Conservation (phyloP, 2,113 vertebrate species). For the Scartelaos histophorus region DNA sequence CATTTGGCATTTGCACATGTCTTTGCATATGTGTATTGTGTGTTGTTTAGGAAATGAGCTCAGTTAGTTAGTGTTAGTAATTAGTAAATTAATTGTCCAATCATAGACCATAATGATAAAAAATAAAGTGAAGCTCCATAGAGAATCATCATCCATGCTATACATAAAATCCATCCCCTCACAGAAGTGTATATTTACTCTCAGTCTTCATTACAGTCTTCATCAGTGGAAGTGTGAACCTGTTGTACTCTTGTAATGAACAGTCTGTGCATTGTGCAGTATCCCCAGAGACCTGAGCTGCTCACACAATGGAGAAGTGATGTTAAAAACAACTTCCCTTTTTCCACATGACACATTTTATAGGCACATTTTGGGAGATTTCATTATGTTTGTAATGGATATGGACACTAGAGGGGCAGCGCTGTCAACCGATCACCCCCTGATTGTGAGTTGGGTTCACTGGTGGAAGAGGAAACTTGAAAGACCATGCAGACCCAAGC, state of each 20-base stretch:
- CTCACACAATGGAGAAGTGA: slow-evolving; percentile 16
- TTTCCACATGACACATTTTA: slow-evolving; percentile 6
- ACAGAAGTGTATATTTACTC: neutral
- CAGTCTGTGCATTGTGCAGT: slow-evolving; percentile 23
- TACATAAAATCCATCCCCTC: slow-evolving; percentile 39
- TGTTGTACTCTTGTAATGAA: slow-evolving; percentile 38
- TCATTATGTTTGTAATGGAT: neutral
- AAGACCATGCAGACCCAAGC: no score
- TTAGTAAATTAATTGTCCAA: neutral
- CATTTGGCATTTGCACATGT: neutral
- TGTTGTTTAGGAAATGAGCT: neutral
- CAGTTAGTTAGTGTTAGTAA: no score
- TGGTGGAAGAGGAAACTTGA: no score
- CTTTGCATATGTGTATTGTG: neutral
- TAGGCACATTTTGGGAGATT: neutral
- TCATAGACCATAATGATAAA: slow-evolving; percentile 7
- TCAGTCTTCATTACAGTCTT: slow-evolving; percentile 17
- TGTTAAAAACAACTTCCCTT: slow-evolving; percentile 10
- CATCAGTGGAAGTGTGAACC: slow-evolving; percentile 24
- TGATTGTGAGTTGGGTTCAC: no score
- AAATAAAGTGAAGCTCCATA: slow-evolving; percentile 7
- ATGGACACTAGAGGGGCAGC: no score
- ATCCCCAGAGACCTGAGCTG: slow-evolving; percentile 14
- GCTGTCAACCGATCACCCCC: no score
- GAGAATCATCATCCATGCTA: slow-evolving; percentile 18